These are phyloP conservation scores for Kobus ellipsiprymnus DNA, from an alignment of 2,113 vertebrate genomes.

Conservation along the genomic window DNA sequence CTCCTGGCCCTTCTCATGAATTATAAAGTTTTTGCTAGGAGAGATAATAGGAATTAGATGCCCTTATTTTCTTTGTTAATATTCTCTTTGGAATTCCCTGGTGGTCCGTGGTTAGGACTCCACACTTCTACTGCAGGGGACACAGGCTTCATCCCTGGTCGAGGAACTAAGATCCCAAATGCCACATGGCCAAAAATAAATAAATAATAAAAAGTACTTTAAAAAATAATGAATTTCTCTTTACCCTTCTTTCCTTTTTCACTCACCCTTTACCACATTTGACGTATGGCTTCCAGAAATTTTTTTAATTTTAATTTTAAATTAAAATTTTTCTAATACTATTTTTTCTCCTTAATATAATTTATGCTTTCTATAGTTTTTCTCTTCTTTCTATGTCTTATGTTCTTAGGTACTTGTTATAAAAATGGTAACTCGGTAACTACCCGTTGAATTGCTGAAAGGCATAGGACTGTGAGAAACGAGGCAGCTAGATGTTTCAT, in stretches of 20 bases:
- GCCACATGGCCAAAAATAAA: not conserved
- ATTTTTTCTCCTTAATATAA: not conserved
- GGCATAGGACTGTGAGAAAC: not conserved
- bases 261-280: not conserved
- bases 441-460: not conserved
- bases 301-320: no score
- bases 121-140: not conserved
- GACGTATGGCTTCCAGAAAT: not conserved
- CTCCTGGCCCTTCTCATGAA: not conserved
- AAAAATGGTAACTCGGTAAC: not conserved
- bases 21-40: not conserved
- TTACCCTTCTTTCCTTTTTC: not conserved
- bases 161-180: not conserved
- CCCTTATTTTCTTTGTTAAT: not conserved
- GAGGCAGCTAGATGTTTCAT: not conserved
- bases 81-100: not conserved
- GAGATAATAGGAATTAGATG: not conserved
- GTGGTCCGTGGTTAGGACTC: not conserved
- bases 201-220: not conserved
- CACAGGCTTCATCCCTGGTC: not conserved
- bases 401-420: not conserved
- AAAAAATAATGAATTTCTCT: not conserved
- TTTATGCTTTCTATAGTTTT: not conserved
- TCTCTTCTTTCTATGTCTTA: not conserved
- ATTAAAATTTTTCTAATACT: not conserved